phyloP scores from a whole-genome alignment of 2,888 invertebrate genomes.

The Diarsia mendica region DNA sequence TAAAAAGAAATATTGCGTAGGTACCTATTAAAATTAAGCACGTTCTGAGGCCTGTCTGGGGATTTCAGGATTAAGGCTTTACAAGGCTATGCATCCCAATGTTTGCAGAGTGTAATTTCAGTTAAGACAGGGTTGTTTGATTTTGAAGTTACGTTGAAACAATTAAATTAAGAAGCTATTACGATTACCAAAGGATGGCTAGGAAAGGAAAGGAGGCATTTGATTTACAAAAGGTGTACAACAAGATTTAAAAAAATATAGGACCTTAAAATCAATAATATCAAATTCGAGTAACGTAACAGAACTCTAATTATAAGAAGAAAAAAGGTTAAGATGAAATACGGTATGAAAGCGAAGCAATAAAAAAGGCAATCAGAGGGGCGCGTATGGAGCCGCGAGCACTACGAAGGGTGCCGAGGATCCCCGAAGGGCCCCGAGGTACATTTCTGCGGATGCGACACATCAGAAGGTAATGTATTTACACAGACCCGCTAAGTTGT shows the following conservation, averaged over 20 bases:
- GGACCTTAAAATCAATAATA: constrained; percentile 46
- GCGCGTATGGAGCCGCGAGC: constrained; percentile 59
- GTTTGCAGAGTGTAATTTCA: constrained; percentile 4
- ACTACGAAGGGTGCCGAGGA: constrained; percentile 34
- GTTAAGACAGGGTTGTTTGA: background rate
- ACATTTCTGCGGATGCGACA: constrained; percentile 72
- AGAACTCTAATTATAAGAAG: constrained; percentile 59
- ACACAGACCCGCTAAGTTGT: constrained; percentile 70
- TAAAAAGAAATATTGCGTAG: constrained; percentile 16
- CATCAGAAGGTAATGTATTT: constrained; percentile 75
- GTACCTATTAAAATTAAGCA: constrained; percentile 46
- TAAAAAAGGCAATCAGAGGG: constrained; percentile 80
- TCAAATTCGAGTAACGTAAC: constrained; percentile 42
- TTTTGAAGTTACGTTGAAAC: background rate
- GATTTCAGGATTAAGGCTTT: constrained; percentile 40
- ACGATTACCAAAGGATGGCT: too few species aligned
- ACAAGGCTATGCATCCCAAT: constrained; percentile 29
- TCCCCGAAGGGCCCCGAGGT: constrained; percentile 59
- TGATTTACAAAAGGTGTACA: background rate
- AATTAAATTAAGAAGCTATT: background rate
- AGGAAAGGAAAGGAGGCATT: too few species aligned
- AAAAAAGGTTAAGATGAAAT: constrained; percentile 68
- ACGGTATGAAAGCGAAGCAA: constrained; percentile 71
- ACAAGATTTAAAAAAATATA: background rate
- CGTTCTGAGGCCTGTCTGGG: constrained; percentile 27